Evolutionary conservation across 2,797 vertebrate species (phyloP).

Genomic region (Halcyon badia): DNA sequence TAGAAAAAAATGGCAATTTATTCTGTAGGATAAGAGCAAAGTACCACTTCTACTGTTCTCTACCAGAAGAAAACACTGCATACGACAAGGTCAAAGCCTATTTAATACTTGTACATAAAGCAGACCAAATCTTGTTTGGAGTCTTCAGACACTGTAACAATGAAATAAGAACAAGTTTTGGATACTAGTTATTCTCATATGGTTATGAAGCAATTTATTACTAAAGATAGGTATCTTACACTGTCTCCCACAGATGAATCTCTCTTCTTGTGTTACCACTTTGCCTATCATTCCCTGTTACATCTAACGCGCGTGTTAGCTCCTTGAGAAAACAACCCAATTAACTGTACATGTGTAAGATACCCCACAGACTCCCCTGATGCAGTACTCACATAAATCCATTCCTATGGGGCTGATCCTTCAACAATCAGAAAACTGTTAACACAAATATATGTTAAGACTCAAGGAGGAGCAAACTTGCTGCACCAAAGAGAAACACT

Average conservation of each 20-base stretch:
- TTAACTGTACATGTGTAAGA: not conserved
- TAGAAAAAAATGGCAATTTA: not conserved
- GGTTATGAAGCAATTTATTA: not conserved
- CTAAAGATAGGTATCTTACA: not conserved
- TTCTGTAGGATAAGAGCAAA: not conserved
- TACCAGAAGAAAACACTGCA: not conserved
- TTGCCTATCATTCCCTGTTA: not conserved
- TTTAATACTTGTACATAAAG: not conserved
- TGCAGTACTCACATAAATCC: not conserved
- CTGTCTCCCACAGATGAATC: not conserved
- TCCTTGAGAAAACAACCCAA: not conserved
- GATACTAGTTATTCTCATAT: not conserved
- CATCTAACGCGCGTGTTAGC: not conserved
- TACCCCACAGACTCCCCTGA: not conserved
- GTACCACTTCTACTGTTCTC: not conserved
- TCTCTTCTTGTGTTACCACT: not conserved
- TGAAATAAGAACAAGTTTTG: not conserved
- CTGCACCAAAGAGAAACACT: not conserved
- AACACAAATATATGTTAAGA: not conserved
- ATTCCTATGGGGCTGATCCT: not conserved
- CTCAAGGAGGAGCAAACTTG: not conserved
- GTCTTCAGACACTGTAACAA: not conserved
- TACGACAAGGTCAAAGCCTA: rapidly evolving
- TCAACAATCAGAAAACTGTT: not conserved
- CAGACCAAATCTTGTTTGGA: not conserved